These are phyloP conservation scores for Trochalopteron elliotii DNA, from an alignment of 2,113 vertebrate genomes.

Conservation along the genomic window DNA sequence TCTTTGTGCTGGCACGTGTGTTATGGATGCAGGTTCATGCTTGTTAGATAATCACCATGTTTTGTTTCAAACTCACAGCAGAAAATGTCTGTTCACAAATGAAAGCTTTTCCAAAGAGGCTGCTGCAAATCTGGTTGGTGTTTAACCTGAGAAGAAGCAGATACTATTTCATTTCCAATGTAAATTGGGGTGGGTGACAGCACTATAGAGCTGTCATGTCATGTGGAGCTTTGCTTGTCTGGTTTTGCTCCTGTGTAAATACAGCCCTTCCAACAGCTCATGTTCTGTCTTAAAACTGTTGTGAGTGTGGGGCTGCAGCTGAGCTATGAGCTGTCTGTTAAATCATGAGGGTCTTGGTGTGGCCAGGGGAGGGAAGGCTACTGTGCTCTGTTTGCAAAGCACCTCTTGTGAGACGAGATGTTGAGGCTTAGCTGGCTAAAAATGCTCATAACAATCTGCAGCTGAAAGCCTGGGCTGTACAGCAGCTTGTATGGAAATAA, in stretches of 20 bases:
- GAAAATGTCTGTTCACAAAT: not conserved
- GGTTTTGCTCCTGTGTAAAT: not conserved
- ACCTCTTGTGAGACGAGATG: not conserved
- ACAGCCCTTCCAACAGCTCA: not conserved
- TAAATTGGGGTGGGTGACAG: not conserved
- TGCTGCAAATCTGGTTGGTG: not conserved
- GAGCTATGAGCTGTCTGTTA: not conserved
- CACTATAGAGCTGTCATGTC: not conserved
- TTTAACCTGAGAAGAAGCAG: slow-evolving; percentile 10
- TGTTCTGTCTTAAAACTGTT: not conserved
- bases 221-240: not conserved
- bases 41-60: not conserved
- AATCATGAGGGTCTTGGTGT: not conserved
- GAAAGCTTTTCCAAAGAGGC: not conserved
- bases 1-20: slow-evolving; percentile 4
- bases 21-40: slow-evolving; percentile 18
- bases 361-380: not conserved
- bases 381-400: not conserved
- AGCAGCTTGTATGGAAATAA: slow-evolving; percentile 1
- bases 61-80: not conserved
- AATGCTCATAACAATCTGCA: not conserved
- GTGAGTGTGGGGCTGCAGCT: not conserved
- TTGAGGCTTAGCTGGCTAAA: not conserved
- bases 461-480: not conserved
- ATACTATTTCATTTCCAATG: not conserved